Evolutionary conservation across 1,140 invertebrate genomes (phyloP), one percentile per base, ranked within the genome.

Genomic region (Rhyacophila brunnea): DNA sequence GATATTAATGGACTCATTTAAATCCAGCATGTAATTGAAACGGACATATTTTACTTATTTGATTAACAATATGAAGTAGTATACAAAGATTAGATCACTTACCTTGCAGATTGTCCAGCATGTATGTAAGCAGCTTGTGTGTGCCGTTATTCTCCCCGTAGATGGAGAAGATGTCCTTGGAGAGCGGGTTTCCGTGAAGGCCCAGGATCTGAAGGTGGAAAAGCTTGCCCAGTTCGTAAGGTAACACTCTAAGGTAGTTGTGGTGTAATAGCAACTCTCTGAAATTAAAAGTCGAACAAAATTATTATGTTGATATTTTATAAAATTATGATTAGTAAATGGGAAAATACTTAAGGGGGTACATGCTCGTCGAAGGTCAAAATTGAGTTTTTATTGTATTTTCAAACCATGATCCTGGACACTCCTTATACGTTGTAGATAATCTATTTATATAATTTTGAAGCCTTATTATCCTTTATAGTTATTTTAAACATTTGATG

Each of bases 211-310:
- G 90, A 64, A 99, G 83, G 78, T 98, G 94, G 78, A 99, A 99
- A 61, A 99, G 84, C 79, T 96, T 97, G 63, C 97, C 97, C 67
- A 99, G 83, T 79, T 99, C 96, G 77, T 93, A 98, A 1, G 97
- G 97, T 68, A 99, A 81, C 62, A 90, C 87, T 46, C 95, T 84
- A 61, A 99, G 82, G 71, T 88, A 89, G 80, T 99, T 99, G 79
- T 98, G 89, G 75, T 92, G 93, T 50, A 99, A 81, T 67, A 95
- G 85, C 64, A 99, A 83, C 80, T 99, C 96, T 78, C 93, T 93
- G 78, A 15, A 86, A 86, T 54, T 62, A 58, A 66, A 67, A 55
- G 11, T 52, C 17, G 50, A 36, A n/a, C n/a, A 15, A 43, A 51
- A 58, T 11, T 34, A 60, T 46, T n/a, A 18, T 32, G 9, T 9